A percentile compares a stretch with the other conserved stretches of the same genome.
phyloP scores from a whole-genome alignment of 1,140 invertebrate species.

The Spodoptera litura region DNA sequence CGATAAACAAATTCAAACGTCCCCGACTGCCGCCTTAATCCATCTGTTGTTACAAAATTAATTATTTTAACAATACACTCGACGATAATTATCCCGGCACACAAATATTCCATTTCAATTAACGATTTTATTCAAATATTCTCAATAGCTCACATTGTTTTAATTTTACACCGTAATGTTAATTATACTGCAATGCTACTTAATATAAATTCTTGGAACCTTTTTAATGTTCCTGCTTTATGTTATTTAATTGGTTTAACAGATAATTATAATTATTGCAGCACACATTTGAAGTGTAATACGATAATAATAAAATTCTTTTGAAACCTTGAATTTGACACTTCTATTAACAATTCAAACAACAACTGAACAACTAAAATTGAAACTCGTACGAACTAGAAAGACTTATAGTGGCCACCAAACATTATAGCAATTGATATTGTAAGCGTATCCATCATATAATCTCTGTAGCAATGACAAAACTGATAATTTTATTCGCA shows the following conservation, averaged over 20 bases:
- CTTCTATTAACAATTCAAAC: no score
- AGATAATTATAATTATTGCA: neutral
- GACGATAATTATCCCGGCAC: conserved; percentile 12
- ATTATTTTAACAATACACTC: conserved; percentile 45
- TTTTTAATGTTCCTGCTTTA: neutral
- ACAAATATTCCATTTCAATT: conserved; percentile 34
- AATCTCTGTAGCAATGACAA: no score
- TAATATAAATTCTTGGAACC: conserved; percentile 13
- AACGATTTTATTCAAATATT: conserved; percentile 24
- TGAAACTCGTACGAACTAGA: no score
- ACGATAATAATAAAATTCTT: no score
- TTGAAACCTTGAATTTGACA: no score
- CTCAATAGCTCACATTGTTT: conserved; percentile 1
- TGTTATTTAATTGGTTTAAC: neutral
- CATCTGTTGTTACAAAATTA: conserved; percentile 54
- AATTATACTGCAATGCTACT: conserved; percentile 18
- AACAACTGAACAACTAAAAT: no score
- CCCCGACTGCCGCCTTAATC: conserved; percentile 39
- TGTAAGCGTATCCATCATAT: no score
- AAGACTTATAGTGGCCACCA: no score
- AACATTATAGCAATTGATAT: no score
- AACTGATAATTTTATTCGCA: no score
- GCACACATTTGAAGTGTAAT: no score
- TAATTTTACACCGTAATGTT: conserved; percentile 1
- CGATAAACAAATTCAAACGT: conserved; percentile 58